These are phyloP conservation scores for Vimba vimba DNA, from an alignment of 2,113 vertebrate species.

Conservation along the genomic window DNA sequence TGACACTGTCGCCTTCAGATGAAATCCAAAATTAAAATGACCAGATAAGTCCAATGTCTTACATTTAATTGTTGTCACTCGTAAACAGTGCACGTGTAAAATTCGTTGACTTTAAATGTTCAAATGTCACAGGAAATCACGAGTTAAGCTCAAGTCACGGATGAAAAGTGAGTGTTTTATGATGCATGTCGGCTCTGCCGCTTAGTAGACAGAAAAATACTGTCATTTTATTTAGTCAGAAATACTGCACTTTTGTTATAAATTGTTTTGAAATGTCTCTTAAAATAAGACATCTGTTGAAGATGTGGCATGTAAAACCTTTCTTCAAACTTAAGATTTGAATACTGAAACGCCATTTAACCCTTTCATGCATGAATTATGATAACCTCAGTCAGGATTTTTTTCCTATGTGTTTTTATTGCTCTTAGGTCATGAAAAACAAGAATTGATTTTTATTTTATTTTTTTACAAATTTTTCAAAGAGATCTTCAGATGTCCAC, in stretches of 20 bases:
- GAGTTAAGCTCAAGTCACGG: constrained; percentile 36
- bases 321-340: background rate
- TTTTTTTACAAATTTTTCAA: too few relatives aligned
- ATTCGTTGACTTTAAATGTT: background rate
- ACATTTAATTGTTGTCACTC: background rate
- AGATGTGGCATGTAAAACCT: background rate
- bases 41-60: background rate
- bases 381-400: too few relatives aligned
- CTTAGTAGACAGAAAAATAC: background rate
- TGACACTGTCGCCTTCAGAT: too few relatives aligned
- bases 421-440: too few relatives aligned
- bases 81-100: background rate
- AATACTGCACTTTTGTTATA: background rate
- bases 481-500: too few relatives aligned
- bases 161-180: constrained; percentile 8
- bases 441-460: too few relatives aligned
- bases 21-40: background rate
- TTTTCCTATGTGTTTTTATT: too few relatives aligned
- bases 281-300: background rate
- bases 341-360: background rate
- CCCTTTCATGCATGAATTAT: too few relatives aligned
- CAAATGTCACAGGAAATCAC: constrained; percentile 52
- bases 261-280: background rate
- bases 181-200: background rate
- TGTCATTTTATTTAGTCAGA: background rate